Conservation (phyloP, 2,888 invertebrate species). For the Ephialtes manifestator region DNA sequence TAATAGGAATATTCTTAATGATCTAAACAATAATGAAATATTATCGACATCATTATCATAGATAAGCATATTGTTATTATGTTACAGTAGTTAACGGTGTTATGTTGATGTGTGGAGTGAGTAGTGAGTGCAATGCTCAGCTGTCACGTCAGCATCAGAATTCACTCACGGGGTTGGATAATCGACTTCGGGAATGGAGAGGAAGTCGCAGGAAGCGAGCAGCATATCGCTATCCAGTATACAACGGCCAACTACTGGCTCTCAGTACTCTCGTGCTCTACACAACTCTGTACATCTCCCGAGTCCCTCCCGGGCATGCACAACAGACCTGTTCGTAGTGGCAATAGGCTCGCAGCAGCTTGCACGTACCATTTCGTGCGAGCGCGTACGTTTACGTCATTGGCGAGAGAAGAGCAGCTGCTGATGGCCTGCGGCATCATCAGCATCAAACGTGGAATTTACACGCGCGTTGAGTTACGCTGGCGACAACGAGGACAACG, state of each 20-base stretch:
- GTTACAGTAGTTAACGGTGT: too few relatives aligned
- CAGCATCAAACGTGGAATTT: slow-evolving; percentile 47
- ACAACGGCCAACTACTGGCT: slow-evolving; percentile 42
- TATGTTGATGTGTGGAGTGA: too few relatives aligned
- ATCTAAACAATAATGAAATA: too few relatives aligned
- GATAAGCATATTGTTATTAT: too few relatives aligned
- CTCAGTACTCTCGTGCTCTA: slow-evolving; percentile 4
- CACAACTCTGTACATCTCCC: slow-evolving; percentile 36
- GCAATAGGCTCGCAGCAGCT: slow-evolving; percentile 17
- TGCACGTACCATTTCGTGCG: slow-evolving; percentile 47
- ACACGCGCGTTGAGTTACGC: slow-evolving; percentile 43
- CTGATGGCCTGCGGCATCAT: slow-evolving; percentile 54
- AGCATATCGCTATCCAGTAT: slow-evolving; percentile 15
- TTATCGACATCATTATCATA: too few relatives aligned
- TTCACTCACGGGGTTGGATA: slow-evolving; percentile 45
- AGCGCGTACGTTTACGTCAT: slow-evolving; percentile 49
- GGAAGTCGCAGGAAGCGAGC: slow-evolving; percentile 20
- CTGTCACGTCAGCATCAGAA: slow-evolving; percentile 49
- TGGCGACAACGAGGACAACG: slow-evolving; percentile 47
- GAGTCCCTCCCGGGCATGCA: slow-evolving; percentile 42
- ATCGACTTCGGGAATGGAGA: slow-evolving; percentile 48
- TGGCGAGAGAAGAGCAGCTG: slow-evolving; percentile 45
- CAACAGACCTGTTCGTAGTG: slow-evolving; percentile 26
- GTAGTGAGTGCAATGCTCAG: too few relatives aligned
- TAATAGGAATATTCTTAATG: too few relatives aligned